Percentiles rank a stretch among this genome's conserved stretches.
phyloP scores from a whole-genome alignment of 2,797 vertebrate species.

The Coluber constrictor region DNA sequence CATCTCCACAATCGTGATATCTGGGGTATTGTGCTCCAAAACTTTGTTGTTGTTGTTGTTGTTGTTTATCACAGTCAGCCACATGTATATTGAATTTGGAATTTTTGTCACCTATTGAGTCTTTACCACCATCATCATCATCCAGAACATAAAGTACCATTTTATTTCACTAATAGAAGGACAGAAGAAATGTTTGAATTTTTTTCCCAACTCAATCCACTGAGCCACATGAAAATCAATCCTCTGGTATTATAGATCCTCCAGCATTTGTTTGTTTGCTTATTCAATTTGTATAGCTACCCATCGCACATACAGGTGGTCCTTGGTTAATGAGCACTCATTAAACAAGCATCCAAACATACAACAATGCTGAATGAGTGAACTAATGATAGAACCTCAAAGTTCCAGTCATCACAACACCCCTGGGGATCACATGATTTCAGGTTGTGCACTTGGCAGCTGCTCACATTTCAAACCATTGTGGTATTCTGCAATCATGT shows the following conservation, averaged over 20 bases:
- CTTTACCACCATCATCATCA: neutral
- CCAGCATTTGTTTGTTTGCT: neutral
- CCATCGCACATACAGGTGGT: neutral
- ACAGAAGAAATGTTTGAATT: neutral
- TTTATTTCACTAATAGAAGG: neutral
- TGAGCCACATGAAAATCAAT: no score
- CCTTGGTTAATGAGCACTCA: neutral
- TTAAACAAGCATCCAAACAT: neutral
- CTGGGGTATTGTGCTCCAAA: no score
- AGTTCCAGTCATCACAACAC: neutral
- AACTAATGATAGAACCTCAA: neutral
- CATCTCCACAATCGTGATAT: no score
- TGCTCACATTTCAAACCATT: neutral
- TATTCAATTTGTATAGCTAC: neutral
- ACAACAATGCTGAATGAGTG: neutral
- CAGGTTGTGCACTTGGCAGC: neutral
- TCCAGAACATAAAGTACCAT: neutral
- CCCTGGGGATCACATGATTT: neutral
- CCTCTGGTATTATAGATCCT: neutral
- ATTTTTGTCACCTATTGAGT: neutral
- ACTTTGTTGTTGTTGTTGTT: no score
- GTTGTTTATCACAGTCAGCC: no score
- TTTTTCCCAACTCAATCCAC: neutral
- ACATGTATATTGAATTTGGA: neutral
- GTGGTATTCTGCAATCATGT: neutral